Evolutionary conservation across 2,113 vertebrate species (phyloP).

Genomic region (Arvicanthis niloticus): DNA sequence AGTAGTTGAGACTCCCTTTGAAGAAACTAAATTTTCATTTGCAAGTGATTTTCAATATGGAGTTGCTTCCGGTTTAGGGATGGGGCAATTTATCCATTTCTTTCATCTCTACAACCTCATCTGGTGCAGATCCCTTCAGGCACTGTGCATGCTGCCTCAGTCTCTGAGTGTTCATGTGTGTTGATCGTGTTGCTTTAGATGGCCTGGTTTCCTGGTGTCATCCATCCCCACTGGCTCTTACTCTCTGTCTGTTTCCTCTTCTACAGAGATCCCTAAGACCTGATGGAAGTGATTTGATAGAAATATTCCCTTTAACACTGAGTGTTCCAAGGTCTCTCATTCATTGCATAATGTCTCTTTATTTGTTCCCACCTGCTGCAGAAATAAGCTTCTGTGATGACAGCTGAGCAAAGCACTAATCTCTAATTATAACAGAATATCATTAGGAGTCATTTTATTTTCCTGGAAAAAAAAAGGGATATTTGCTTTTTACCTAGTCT

Average conservation of each 20-base stretch:
- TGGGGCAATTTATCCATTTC: background rate
- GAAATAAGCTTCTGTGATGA: background rate
- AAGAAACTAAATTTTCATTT: background rate
- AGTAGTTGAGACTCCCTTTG: background rate
- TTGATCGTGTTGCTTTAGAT: background rate
- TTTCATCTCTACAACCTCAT: background rate
- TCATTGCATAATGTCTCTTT: background rate
- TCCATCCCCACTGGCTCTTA: background rate
- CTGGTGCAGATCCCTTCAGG: background rate
- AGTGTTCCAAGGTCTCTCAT: background rate
- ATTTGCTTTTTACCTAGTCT: background rate
- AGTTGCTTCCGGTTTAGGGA: background rate
- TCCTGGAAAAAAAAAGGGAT: background rate
- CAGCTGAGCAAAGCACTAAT: background rate
- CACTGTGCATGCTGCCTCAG: background rate
- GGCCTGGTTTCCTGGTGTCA: background rate
- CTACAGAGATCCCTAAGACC: background rate
- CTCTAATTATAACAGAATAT: background rate
- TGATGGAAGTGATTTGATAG: background rate
- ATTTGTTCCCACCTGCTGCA: background rate
- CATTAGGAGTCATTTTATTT: background rate
- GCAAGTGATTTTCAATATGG: background rate
- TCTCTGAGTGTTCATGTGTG: background rate
- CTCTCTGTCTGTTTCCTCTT: background rate
- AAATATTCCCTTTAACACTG: no score